Evolutionary conservation across 1,140 invertebrate genomes (phyloP).

Genomic region (Megalopta genalis): DNA sequence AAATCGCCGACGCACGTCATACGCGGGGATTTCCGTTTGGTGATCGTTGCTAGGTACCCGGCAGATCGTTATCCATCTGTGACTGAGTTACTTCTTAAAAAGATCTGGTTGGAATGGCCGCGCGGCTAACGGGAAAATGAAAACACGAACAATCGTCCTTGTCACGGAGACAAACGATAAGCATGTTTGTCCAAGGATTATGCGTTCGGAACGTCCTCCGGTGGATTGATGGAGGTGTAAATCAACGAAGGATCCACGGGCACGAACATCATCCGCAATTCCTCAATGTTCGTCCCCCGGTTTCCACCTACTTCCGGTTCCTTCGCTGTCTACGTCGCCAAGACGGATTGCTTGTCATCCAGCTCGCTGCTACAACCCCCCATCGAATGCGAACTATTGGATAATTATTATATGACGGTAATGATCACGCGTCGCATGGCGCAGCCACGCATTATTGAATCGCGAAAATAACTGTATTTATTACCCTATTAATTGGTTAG

Average conservation of each 20-base stretch:
- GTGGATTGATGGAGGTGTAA: not conserved
- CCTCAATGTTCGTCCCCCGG: constrained; percentile 13
- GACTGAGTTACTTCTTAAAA: too few relatives aligned
- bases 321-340: too few relatives aligned
- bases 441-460: not conserved
- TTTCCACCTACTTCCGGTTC: constrained; percentile 6
- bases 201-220: not conserved
- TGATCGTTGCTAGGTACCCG: not conserved
- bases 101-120: not conserved
- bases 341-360: constrained; percentile 1
- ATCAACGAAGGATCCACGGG: constrained; percentile 7
- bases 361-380: not conserved
- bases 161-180: not conserved
- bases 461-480: not conserved
- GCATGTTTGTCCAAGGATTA: constrained; percentile 7
- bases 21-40: constrained; percentile 40
- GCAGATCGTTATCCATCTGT: not conserved
- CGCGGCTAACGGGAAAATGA: not conserved
- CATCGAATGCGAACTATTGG: constrained; percentile 17
- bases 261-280: constrained; percentile 23
- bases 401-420: constrained; percentile 49
- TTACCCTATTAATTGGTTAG: not conserved
- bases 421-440: not conserved
- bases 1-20: constrained; percentile 31
- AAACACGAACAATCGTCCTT: not conserved